Percentiles rank a stretch among this genome's conserved stretches.
phyloP scores from a whole-genome alignment of 2,888 invertebrate species.

The Eumacrocentrus americanus region DNA sequence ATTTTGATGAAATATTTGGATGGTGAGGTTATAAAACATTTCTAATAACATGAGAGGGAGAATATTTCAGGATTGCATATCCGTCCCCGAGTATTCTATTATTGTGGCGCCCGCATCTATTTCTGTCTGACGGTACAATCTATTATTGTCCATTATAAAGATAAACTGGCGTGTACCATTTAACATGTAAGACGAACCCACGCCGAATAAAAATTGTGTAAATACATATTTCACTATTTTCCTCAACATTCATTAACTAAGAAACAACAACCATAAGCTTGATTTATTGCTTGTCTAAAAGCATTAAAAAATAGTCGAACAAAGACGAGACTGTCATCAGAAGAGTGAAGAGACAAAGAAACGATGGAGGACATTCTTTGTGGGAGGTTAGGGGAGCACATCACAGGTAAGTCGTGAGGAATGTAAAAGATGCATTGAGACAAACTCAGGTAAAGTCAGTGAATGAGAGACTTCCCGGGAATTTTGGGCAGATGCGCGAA shows the following conservation, averaged over 20 bases:
- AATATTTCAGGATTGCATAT: slow-evolving; percentile 34
- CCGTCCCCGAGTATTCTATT: slow-evolving; percentile 34
- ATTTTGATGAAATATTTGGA: too few species aligned
- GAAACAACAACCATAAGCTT: too few species aligned
- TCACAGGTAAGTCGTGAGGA: neutral
- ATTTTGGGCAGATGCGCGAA: slow-evolving; percentile 48
- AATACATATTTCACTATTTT: slow-evolving; percentile 16
- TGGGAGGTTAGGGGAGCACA: too few species aligned
- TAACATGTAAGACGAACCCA: slow-evolving; percentile 18
- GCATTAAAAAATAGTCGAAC: slow-evolving; percentile 34
- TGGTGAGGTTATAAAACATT: too few species aligned
- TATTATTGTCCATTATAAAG: slow-evolving; percentile 37
- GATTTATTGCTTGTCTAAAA: neutral
- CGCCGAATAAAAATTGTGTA: slow-evolving; percentile 24
- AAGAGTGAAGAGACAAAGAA: slow-evolving; percentile 30
- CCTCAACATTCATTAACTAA: slow-evolving; percentile 15
- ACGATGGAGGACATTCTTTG: neutral
- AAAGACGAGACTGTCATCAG: slow-evolving; percentile 33
- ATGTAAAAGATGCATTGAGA: neutral
- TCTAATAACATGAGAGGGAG: slow-evolving; percentile 2
- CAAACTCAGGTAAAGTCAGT: slow-evolving; percentile 48
- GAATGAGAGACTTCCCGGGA: slow-evolving; percentile 49
- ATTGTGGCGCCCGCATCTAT: slow-evolving; percentile 38
- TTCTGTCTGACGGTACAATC: slow-evolving; percentile 36
- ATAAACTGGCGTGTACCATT: slow-evolving; percentile 30